Base-by-base conservation (phyloP, 1,140 invertebrate species). In the Xylocopa sonorina region DNA sequence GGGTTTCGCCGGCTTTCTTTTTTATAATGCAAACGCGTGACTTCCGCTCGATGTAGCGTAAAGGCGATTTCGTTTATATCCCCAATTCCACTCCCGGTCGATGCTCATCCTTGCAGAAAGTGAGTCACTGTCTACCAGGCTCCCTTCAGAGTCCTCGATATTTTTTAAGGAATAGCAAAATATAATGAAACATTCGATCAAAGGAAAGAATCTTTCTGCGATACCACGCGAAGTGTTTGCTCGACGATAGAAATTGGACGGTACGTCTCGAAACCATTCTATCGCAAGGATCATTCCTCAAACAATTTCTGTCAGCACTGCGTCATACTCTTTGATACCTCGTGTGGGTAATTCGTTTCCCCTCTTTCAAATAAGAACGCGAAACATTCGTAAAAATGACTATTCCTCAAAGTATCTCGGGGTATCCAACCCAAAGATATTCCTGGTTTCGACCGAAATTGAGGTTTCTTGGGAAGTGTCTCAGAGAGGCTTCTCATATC, bases 21-120 rank as follows among this genome's bases (percentile, higher is more conserved):
- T 83, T 76, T 85, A 79, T 78, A 82, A 88, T 79, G 58, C 62
- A 24, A 16, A 66, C 63, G 10, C 67, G 12, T 72, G 38, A 83
- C 83, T 86, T 85, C 72, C 74, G 80, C 85, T 89, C 53, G 80
- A 82, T 82, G 78, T 75, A 88, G 83, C 85, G 63, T 83, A 79
- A 87, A 71, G 53, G 41, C 69, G 84, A 89, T 88, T 88, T 84
- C 64, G 84, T 53, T 51, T 57, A 50, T 83, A 81, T 27, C 55
- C 72, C 24, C 63, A 48, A 81, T 82, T 81, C 50, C 32, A 81
- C n/a, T 46, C 32, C 24, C 43, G 57, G 66, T 86, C 76, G 62
- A 82, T 83, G 63, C 34, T 38, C 51, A 32, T 60, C 60, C 75
- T 43, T 43, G 53, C 53, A 76, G 62, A 76, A 67, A 76, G 29